Base-by-base conservation (phyloP, 2,888 invertebrate species). In the Euplagia quadripunctaria region DNA sequence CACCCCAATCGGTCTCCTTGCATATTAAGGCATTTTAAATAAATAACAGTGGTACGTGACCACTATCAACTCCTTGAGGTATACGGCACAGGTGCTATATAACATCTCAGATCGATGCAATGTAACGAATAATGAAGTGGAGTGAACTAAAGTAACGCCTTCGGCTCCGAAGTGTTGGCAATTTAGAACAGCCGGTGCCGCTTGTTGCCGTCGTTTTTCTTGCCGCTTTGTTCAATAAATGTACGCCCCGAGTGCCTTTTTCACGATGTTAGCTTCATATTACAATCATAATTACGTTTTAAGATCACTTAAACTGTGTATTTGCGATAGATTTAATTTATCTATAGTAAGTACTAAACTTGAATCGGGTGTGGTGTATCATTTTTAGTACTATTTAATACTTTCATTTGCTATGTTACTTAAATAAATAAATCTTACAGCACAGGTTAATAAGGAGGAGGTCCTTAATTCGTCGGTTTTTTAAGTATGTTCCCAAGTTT, bases 201-300 rank as follows among this genome's bases (percentile, higher is more conserved):
- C 89, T 90, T 92, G 93, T 92, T 91, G 89, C 89, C 90, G 88
- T 88, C 94, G 91, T 94, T 93, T 94, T 93, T 93, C 93, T 91
- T 90, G 89, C 90, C 90, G 87, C 92, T 92, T 91, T 90, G 91
- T 92, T 92, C 92, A 91, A 93, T 93, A 93, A 93, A 93, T 92
- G 93, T 92, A 89, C 88, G 90, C 84, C 85, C 85, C 82, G 88
- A 91, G 89, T 86, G 87, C 90, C 86, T 89, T 91, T 92, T 88
- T 89, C 89, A 89, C 89, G 83, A 87, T 89, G 89, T 90, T 65
- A 88, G 87, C 85, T 86, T 87, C 88, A 89, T 90, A 90, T 90
- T 91, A 89, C 88, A 85, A 84, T 86, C 88, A 88, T 88, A 87
- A 89, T 89, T 87, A 86, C 82, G 81, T 83, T 83, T 82, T 79